Evolutionary conservation across 2,888 invertebrate genomes (phyloP), one percentile per base, ranked within the genome.

Genomic region (Apodemia duryi): DNA sequence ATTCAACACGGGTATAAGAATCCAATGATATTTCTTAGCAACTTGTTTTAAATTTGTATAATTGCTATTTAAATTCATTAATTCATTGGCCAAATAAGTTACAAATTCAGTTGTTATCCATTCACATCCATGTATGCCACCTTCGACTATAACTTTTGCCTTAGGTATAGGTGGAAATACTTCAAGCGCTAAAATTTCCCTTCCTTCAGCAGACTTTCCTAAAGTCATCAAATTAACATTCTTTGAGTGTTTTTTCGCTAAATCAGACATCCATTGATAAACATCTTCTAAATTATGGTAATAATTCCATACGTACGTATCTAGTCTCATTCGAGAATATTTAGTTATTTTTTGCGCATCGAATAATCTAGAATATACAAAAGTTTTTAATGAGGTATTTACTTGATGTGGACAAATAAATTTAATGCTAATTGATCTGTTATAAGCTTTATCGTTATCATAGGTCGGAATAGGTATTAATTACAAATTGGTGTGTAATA

Each of bases 51-150:
- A 67, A 0, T 77, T 75, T 0, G 70, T 60, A 49, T 92, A 77
- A 0, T 79, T 70, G 6, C 84, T 84, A 1, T 80, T 71, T 1
- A 73, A 71, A 13, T 70, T 41, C 10, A 94, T 70, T 6, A 95
- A 75, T 69, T 94, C 84, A 69, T 94, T 84, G 11, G 93, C 72
- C 2, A 95, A 82, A 73, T 93, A 95, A 0, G 93, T 93, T 0
- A 93, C 92, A 6, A 94, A 93, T 1, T 95, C 94, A 0, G 94
- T 88, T 0, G 93, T 82, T 13, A 95, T 93, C 95, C 95, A 97
- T 83, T 97, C 97, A 61, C 96, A 92, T 0, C 95, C 95, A 77
- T 96, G 95, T 62, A 95, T 94, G 2, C 93, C 93, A 46, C 85
- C 93, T 77, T 95, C 95, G 4, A 95, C 76, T 46, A 95, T 90